These are phyloP conservation scores for Tetragnatha montana DNA, from an alignment of 2,888 invertebrate genomes.

Conservation along the genomic window DNA sequence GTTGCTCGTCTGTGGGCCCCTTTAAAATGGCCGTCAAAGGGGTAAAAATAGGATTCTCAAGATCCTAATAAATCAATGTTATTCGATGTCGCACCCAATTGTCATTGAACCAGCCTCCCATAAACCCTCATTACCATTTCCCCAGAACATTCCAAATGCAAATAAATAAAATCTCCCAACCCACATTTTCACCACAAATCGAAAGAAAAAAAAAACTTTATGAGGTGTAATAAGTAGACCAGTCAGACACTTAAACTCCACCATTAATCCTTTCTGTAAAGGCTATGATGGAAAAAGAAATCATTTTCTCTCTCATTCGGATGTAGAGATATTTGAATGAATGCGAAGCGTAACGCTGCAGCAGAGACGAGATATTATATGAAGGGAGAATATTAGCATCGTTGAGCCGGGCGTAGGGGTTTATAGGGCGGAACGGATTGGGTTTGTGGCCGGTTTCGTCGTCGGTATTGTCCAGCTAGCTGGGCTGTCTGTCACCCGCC, in stretches of 20 bases:
- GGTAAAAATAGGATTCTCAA: too few species aligned
- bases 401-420: background rate
- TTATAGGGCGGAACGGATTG: constrained; percentile 61
- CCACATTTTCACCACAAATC: background rate
- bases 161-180: background rate
- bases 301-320: background rate
- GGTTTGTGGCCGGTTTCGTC: constrained; percentile 13
- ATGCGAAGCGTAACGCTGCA: constrained; percentile 4
- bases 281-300: background rate
- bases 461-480: constrained; percentile 11
- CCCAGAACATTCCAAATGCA: background rate
- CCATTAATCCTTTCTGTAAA: background rate
- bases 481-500: background rate
- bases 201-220: background rate
- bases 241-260: background rate
- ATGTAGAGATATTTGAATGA: background rate
- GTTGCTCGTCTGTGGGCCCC: too few species aligned
- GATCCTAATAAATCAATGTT: too few species aligned
- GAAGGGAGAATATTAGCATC: background rate
- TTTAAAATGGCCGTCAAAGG: too few species aligned
- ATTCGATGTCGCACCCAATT: too few species aligned
- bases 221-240: background rate
- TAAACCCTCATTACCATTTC: too few species aligned
- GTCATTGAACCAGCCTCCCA: too few species aligned
- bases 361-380: background rate